phyloP scores from a whole-genome alignment of 2,113 vertebrate genomes.

The Globicephala melas region DNA sequence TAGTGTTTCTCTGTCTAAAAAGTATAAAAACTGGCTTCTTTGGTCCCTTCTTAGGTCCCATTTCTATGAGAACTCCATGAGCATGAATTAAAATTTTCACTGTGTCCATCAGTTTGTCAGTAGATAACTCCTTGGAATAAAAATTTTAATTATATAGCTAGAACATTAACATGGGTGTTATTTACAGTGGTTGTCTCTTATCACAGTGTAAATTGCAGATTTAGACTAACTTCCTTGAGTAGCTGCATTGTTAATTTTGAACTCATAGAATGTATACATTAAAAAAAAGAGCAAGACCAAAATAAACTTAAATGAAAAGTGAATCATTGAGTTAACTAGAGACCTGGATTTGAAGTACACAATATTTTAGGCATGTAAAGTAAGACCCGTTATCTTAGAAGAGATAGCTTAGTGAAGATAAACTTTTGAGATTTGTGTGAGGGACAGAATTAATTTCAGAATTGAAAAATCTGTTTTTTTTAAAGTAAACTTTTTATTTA shows the following conservation, averaged over 20 bases:
- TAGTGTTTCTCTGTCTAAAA: too few relatives aligned
- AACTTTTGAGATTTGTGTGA: neutral
- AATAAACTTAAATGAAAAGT: neutral
- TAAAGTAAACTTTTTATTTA: neutral
- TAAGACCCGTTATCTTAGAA: neutral
- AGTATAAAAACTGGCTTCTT: too few relatives aligned
- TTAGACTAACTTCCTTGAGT: neutral
- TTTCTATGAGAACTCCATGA: too few relatives aligned
- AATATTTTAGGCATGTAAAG: neutral
- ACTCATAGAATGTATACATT: neutral
- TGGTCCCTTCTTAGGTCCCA: too few relatives aligned
- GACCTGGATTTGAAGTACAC: neutral
- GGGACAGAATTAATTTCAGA: neutral
- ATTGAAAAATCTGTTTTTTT: neutral
- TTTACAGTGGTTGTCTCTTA: neutral
- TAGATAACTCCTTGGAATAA: neutral
- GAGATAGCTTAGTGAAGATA: neutral
- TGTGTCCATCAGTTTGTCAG: neutral
- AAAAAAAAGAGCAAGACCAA: neutral
- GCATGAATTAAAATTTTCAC: neutral
- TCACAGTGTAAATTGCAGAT: neutral
- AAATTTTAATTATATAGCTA: neutral
- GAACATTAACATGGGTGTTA: neutral
- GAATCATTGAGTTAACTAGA: neutral
- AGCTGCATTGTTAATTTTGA: slow-evolving; percentile 20